Conservation (phyloP, 2,888 invertebrate species). For the Cacoxenus indagator region DNA sequence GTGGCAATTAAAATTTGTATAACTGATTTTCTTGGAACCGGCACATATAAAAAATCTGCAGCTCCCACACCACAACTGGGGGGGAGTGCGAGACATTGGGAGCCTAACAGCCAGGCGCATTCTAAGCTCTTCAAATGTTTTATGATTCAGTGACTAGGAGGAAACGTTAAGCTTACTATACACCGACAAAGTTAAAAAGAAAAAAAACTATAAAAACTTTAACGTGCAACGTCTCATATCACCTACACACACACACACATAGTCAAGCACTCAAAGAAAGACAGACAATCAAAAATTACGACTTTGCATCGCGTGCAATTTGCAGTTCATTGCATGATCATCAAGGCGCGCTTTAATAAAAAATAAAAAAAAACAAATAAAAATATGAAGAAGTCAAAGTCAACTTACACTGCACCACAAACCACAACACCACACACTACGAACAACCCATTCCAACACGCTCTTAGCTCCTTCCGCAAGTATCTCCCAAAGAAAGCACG, state of each 20-base stretch:
- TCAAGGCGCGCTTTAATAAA: constrained; percentile 18
- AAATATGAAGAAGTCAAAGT: not conserved
- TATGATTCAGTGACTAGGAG: not conserved
- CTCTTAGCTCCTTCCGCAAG: too few species aligned
- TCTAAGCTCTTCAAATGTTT: not conserved
- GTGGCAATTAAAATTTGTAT: constrained; percentile 63
- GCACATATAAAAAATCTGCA: constrained; percentile 35
- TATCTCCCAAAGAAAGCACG: too few species aligned
- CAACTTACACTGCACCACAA: too few species aligned
- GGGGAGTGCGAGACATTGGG: too few species aligned
- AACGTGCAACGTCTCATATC: not conserved
- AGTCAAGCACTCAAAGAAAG: constrained; percentile 30
- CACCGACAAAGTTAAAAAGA: constrained; percentile 8
- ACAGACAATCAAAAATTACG: not conserved
- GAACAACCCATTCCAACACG: too few species aligned
- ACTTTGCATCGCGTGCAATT: constrained; percentile 55
- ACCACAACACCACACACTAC: too few species aligned
- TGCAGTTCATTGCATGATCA: constrained; percentile 38
- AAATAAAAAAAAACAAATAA: constrained; percentile 36
- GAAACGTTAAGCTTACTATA: constrained; percentile 12
- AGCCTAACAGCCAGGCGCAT: constrained; percentile 27
- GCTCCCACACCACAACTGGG: constrained; percentile 45
- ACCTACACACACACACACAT: not conserved
- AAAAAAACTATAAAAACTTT: not conserved
- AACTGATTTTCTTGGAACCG: constrained; percentile 54